Evolutionary conservation across 2,888 invertebrate species (phyloP).

Genomic region (Dusona sp.): DNA sequence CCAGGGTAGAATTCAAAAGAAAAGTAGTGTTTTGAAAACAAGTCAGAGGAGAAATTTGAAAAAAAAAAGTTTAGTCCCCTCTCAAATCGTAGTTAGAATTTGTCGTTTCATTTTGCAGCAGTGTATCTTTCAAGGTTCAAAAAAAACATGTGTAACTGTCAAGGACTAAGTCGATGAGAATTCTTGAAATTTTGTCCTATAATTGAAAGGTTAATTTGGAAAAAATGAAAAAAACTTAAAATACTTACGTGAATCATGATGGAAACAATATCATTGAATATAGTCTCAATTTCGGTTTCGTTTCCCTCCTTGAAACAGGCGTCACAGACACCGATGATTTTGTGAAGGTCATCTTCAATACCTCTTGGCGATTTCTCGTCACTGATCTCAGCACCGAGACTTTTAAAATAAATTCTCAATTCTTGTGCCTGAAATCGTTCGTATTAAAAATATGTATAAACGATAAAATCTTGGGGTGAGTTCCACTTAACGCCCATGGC

Average conservation of each 20-base stretch:
- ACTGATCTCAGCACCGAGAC: conserved; percentile 97
- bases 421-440: conserved; percentile 90
- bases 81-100: too few species aligned
- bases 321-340: conserved; percentile 97
- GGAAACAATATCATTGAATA: conserved; percentile 98
- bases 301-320: conserved; percentile 95
- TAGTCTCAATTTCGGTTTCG: conserved; percentile 95
- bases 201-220: background rate
- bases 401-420: conserved; percentile 95
- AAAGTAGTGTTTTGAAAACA: background rate
- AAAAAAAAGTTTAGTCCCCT: background rate
- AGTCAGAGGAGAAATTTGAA: background rate
- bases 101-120: background rate
- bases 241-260: conserved; percentile 93
- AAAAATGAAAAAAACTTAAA: background rate
- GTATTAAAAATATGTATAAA: background rate
- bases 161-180: background rate
- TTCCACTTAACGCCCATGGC: too few species aligned
- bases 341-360: conserved; percentile 96
- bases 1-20: background rate
- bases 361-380: conserved; percentile 96
- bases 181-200: background rate
- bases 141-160: background rate
- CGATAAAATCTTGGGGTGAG: too few species aligned
- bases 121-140: background rate